A percentile compares a stretch with the other conserved stretches of the same genome.
phyloP scores from a whole-genome alignment of 2,113 vertebrate species.

The Dicrurus megarhynchus region DNA sequence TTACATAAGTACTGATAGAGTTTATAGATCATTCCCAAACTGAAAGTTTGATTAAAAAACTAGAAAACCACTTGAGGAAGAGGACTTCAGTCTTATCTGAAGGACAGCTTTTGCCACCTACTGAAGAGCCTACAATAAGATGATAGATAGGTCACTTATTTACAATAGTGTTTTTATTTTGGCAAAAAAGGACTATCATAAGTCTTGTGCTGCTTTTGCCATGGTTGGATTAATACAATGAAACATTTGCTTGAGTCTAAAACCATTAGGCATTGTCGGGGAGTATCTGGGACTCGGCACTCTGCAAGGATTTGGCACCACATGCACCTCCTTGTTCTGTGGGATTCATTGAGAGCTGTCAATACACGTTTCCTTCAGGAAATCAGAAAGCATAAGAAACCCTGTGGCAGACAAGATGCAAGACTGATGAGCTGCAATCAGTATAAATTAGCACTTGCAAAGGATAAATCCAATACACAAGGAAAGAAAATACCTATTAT shows the following conservation, averaged over 20 bases:
- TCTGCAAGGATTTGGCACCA: background rate
- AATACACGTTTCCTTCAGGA: conserved; percentile 7
- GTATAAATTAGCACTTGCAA: conserved; percentile 34
- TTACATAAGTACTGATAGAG: conserved; percentile 12
- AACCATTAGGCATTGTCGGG: background rate
- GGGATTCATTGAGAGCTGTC: conserved; percentile 11
- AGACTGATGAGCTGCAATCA: conserved; percentile 36
- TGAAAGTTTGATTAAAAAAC: conserved; percentile 6
- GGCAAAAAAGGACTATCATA: background rate
- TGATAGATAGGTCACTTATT: background rate
- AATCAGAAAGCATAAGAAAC: background rate
- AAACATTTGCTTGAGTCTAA: background rate
- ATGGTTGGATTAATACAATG: background rate
- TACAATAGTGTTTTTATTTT: background rate
- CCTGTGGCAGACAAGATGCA: background rate
- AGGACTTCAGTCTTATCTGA: background rate
- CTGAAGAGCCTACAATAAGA: background rate
- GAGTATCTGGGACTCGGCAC: background rate
- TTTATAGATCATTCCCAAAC: conserved; percentile 32
- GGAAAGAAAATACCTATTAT: background rate
- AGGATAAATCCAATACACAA: background rate
- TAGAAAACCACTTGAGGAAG: background rate
- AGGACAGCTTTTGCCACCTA: background rate
- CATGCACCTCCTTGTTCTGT: background rate
- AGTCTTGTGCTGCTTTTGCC: background rate